These are phyloP conservation scores for Actinopyga echinites DNA, from an alignment of 53 echinoderm and acorn worm genomes.

Conservation along the genomic window DNA sequence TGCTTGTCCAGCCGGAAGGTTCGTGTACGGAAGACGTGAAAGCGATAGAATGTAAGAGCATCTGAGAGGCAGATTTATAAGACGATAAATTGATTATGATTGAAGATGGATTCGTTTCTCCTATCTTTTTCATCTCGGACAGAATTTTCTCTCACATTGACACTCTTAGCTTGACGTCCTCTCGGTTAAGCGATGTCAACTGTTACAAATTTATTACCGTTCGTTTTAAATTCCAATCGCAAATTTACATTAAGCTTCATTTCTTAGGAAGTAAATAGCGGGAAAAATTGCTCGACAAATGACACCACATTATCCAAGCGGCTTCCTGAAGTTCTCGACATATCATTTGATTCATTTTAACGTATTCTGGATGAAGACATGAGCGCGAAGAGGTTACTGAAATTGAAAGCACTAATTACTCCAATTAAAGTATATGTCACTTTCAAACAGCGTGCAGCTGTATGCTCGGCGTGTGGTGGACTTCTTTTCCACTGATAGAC, in stretches of 20 bases:
- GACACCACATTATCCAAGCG: conserved; percentile 11
- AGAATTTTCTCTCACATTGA: no score
- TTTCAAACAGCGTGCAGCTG: conserved; percentile 25
- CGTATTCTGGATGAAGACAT: no score
- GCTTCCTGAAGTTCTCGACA: no score
- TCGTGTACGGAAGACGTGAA: no score
- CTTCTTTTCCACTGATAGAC: background rate
- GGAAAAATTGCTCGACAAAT: conserved; percentile 32
- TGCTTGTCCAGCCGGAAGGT: no score
- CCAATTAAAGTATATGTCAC: conserved; percentile 22
- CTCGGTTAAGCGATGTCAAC: conserved; percentile 12
- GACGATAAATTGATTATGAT: no score
- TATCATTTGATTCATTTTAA: no score
- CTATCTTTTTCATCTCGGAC: no score
- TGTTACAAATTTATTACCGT: conserved; percentile 35
- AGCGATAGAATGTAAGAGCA: no score
- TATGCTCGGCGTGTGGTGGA: conserved; percentile 7
- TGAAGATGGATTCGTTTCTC: no score
- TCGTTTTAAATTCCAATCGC: background rate
- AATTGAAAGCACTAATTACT: conserved; percentile 13
- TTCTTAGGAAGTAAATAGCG: conserved; percentile 5
- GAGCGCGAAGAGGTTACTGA: background rate
- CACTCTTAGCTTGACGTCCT: no score
- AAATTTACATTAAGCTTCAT: background rate
- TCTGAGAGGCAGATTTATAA: no score